Evolutionary conservation across 2,797 vertebrate species (phyloP), one percentile per base, ranked within the genome.

Genomic region (Notolepis coatsorum): DNA sequence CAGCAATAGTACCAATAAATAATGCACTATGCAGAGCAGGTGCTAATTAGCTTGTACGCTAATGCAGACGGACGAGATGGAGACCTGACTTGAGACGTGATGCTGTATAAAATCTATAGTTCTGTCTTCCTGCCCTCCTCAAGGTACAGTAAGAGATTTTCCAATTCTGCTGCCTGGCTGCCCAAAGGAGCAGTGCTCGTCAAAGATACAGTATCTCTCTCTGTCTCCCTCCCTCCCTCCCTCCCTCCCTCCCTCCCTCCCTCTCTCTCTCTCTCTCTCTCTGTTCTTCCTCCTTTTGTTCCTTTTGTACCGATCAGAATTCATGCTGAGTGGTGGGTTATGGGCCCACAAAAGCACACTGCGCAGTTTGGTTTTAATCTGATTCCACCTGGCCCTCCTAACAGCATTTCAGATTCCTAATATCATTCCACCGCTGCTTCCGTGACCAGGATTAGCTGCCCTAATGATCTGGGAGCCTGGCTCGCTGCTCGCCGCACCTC

Each of bases 281-380:
- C 61, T 79, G 81, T 86, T 79, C 80, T 65, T 79, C 70, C 85
- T 87, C 67, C 88, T 86, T 90, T 90, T 89, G 88, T 90, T 91
- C 88, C 81, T 82, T 86, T 88, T 88, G 84, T 83, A 86, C 80
- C 73, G 81, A 92, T 93, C 91, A 88, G 87, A 90, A 92, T 92
- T 93, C 91, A 93, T 89, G 90, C 86, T 88, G 91, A 91, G 90
- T 87, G 75, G 75, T 85, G 82, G 77, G 79, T 87, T 90, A 88
- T 84, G 81, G 84, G 73, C 83, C 77, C 61, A 71, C 85, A 86
- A 85, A 88, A 85, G 89, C 89, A 85, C 88, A 91, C 84, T 81
- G 88, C 71, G 81, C 86, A 87, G 91, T 91, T 91, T 88, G 85
- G 84, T 89, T 88, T 88, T 91, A 92, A 93, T 94, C 91, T 90